phyloP scores from a whole-genome alignment of 1,140 invertebrate species.

The Drosophila jambulina region DNA sequence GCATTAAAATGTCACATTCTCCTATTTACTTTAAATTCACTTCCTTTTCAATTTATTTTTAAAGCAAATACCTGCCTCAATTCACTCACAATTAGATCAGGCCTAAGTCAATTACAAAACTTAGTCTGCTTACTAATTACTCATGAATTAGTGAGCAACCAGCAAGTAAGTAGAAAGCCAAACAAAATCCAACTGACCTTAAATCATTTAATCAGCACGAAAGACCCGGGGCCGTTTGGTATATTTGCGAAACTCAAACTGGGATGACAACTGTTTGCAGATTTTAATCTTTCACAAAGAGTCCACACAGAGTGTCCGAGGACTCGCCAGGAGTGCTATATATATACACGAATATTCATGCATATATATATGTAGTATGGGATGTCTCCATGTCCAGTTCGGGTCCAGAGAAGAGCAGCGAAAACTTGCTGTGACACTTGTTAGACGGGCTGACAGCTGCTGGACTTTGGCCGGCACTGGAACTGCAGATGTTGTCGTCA shows the following conservation, averaged over 20 bases:
- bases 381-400: slow-evolving; percentile 58
- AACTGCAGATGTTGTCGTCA: slow-evolving; percentile 76
- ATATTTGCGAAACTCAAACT: slow-evolving; percentile 80
- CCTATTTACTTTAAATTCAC: background rate
- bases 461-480: slow-evolving; percentile 60
- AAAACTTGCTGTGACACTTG: slow-evolving; percentile 81
- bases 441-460: slow-evolving; percentile 81
- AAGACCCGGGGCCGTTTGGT: slow-evolving; percentile 36
- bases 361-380: slow-evolving; percentile 8
- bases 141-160: slow-evolving; percentile 45
- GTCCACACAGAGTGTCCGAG: slow-evolving; percentile 40
- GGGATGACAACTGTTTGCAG: slow-evolving; percentile 83
- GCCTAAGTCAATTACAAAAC: slow-evolving; percentile 38
- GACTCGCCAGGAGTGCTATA: slow-evolving; percentile 33
- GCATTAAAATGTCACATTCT: background rate
- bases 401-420: slow-evolving; percentile 43
- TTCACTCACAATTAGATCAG: slow-evolving; percentile 34
- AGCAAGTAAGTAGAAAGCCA: slow-evolving; percentile 39
- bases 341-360: background rate
- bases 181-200: slow-evolving; percentile 70
- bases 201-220: slow-evolving; percentile 78
- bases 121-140: slow-evolving; percentile 58
- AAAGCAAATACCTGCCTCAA: slow-evolving; percentile 17
- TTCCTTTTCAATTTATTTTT: background rate
- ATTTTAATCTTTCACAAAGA: slow-evolving; percentile 83